phyloP scores from a whole-genome alignment of 2,113 vertebrate genomes.

The Riparia riparia region DNA sequence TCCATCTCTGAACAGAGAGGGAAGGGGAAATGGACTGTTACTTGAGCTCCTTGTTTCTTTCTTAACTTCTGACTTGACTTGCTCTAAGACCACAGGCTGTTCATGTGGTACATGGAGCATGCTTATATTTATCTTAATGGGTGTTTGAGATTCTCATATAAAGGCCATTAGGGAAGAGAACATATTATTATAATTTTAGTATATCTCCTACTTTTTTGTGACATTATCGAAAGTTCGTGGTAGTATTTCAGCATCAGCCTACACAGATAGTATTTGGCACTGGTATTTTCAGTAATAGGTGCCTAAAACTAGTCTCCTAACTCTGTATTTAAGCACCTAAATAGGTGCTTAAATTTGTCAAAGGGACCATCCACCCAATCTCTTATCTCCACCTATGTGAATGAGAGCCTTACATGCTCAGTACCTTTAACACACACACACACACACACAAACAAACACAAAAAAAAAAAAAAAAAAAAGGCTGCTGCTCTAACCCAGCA shows the following conservation, averaged over 20 bases:
- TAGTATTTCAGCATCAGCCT: conserved; percentile 13
- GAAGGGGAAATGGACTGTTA: not conserved
- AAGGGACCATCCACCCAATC: not conserved
- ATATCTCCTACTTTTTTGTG: not conserved
- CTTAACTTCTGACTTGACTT: conserved; percentile 5
- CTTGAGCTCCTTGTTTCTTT: not conserved
- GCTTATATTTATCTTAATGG: not conserved
- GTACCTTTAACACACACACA: not conserved
- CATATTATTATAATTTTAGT: conserved; percentile 26
- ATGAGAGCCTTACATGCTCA: not conserved
- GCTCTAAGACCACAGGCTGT: not conserved
- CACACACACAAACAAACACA: not conserved
- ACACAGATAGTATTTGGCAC: not conserved
- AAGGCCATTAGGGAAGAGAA: conserved; percentile 6
- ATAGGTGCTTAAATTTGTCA: not conserved
- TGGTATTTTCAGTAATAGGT: not conserved
- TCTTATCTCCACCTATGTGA: not conserved
- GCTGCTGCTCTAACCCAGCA: not conserved
- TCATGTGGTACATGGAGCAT: not conserved
- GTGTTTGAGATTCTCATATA: not conserved
- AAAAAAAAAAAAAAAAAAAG: not conserved
- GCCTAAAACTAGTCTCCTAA: not conserved
- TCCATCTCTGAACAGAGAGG: not conserved
- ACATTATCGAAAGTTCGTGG: not conserved
- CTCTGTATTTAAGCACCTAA: not conserved